Base-by-base conservation (phyloP, 1,140 invertebrate species). In the Bemisia tabaci region DNA sequence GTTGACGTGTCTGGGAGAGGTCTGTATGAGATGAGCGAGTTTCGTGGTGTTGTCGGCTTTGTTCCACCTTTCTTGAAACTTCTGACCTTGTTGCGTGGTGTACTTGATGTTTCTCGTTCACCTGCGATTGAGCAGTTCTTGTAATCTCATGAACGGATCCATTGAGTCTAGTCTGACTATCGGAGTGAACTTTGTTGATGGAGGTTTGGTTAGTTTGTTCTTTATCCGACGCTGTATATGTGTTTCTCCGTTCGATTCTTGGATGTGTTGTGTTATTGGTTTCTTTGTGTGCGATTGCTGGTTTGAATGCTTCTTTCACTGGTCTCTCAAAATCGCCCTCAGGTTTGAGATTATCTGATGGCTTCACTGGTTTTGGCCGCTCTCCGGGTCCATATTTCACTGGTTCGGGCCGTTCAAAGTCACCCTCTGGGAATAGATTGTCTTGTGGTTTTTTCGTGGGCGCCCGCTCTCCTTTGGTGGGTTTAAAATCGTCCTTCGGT, bases 381-480 rank as follows among this genome's bases (percentile, higher is more conserved):
- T 78, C 77, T 22, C 70, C 76, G 26, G 75, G 74, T 2, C 68
- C 62, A 63, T 70, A 64, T 69, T 71, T 71, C 61, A 72, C 62
- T 24, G 26, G 63, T 9, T 65, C 65, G 33, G 74, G 74, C 67
- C 76, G 71, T 26, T 80, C 79, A 70, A 83, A 82, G 2, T 81
- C 78, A 23, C 77, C 86, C 77, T 88, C 85, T 12, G 84, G 82
- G 76, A 81, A 81, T 2, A 88, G 74, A 72, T 84, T 84, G 70
- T 84, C 83, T 59, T 74, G 24, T 0, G 77, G 79, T 69, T 81
- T 82, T 24, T 76, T 81, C 60, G 78, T 79, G 68, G 75, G 77
- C 48, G 80, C 79, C 67, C 73, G 59, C 71, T 76, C 72, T 74
- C 71, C 70, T 65, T 33, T 1, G 12, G 68, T 59, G 26, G 64